Conservation (phyloP, 2,888 invertebrate species). For the Tachystola acroxantha region DNA sequence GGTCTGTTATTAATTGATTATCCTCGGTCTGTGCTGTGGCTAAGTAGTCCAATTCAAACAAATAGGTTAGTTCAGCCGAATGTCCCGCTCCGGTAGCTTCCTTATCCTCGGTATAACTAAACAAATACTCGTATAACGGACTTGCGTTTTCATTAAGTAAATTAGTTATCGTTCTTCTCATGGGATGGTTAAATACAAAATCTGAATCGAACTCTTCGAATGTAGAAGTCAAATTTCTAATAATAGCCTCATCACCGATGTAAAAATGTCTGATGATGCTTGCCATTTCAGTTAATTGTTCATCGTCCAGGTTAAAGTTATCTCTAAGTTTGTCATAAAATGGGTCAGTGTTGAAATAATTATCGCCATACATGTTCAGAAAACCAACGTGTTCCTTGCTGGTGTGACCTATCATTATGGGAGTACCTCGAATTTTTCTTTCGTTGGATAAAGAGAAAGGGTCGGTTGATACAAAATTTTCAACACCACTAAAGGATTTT, state of each 20-base stretch:
- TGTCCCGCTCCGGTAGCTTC: conserved; percentile 38
- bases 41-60: conserved; percentile 34
- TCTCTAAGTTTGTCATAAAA: conserved; percentile 46
- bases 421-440: conserved; percentile 49
- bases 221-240: conserved; percentile 30
- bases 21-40: conserved; percentile 26
- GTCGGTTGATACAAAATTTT: conserved; percentile 53
- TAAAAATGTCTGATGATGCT: conserved; percentile 51
- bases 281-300: conserved; percentile 34
- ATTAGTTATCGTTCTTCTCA: conserved; percentile 44
- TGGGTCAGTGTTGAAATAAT: conserved; percentile 46
- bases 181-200: conserved; percentile 52
- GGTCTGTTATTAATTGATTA: conserved; percentile 20
- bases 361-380: conserved; percentile 23
- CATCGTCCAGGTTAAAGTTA: conserved; percentile 48
- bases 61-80: conserved; percentile 47
- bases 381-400: conserved; percentile 34
- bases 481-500: conserved; percentile 55
- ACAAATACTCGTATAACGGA: conserved; percentile 55
- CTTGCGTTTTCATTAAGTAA: conserved; percentile 48
- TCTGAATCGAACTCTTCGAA: conserved; percentile 56
- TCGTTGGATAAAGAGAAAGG: conserved; percentile 50
- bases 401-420: conserved; percentile 58
- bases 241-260: conserved; percentile 52
- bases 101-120: conserved; percentile 44